These are phyloP conservation scores for Neotoma lepida DNA, from an alignment of 2,113 vertebrate species.

Conservation along the genomic window DNA sequence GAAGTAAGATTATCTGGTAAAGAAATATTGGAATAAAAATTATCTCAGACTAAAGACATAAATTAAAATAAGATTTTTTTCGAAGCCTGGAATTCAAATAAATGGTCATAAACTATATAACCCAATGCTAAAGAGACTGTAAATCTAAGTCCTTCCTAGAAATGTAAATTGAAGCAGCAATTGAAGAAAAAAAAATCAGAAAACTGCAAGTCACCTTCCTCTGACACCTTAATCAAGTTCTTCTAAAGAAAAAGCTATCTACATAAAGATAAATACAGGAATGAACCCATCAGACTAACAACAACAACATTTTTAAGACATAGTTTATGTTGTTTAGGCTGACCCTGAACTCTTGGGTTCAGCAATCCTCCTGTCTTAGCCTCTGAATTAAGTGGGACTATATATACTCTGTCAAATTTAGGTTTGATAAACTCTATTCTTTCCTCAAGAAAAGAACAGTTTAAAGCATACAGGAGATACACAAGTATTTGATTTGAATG, in stretches of 20 bases:
- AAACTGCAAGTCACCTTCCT: not conserved
- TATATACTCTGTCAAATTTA: too few species aligned
- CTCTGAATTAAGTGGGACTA: not conserved
- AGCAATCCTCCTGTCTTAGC: not conserved
- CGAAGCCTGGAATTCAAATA: not conserved
- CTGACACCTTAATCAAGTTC: not conserved
- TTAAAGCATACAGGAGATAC: not conserved
- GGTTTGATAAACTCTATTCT: not conserved
- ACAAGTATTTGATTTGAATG: conserved; percentile 1
- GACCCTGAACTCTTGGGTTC: not conserved
- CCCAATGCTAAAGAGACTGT: not conserved
- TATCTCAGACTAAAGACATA: not conserved
- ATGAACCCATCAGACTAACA: not conserved
- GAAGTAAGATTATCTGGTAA: not conserved
- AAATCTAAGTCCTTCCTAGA: not conserved
- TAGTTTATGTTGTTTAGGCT: not conserved
- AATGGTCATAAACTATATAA: not conserved
- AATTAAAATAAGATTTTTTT: not conserved
- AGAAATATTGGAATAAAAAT: not conserved
- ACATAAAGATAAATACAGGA: not conserved
- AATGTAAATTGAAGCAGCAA: not conserved
- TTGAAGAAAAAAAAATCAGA: not conserved
- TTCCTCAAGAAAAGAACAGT: not conserved
- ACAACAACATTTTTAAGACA: not conserved
- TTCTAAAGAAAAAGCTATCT: not conserved